A percentile compares a stretch with the other conserved stretches of the same genome.
Evolutionary conservation across 2,888 invertebrate genomes (phyloP).

Genomic region (Incurvaria masculella): DNA sequence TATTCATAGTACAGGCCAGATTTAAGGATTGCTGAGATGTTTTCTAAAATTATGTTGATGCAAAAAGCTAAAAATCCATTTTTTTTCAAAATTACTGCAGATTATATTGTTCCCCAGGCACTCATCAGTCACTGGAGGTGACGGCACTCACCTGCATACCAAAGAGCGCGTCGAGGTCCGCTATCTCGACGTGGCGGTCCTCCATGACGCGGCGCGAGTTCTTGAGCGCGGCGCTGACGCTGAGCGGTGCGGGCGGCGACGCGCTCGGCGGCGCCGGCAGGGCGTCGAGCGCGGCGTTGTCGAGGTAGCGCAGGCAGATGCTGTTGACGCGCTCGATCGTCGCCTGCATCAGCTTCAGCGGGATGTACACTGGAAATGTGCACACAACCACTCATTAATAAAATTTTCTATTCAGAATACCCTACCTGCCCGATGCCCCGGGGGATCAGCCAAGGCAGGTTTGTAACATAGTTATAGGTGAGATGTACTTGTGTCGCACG

Average conservation of each 20-base stretch:
- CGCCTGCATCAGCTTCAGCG: slow-evolving; percentile 70
- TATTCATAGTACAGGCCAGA: too few relatives aligned
- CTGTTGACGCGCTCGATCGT: slow-evolving; percentile 69
- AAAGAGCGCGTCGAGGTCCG: slow-evolving; percentile 79
- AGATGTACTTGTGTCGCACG: too few relatives aligned
- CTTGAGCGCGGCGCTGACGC: slow-evolving; percentile 69
- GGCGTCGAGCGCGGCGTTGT: slow-evolving; percentile 62
- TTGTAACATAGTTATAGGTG: background rate
- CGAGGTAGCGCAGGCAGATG: slow-evolving; percentile 66
- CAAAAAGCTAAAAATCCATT: too few relatives aligned
- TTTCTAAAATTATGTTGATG: too few relatives aligned
- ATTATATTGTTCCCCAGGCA: too few relatives aligned
- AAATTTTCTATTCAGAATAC: too few relatives aligned
- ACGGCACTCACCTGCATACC: slow-evolving; percentile 63
- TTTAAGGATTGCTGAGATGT: too few relatives aligned
- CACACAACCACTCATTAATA: slow-evolving; percentile 1
- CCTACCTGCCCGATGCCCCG: background rate
- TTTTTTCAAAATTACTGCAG: too few relatives aligned
- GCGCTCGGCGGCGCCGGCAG: slow-evolving; percentile 60
- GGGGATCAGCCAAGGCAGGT: background rate
- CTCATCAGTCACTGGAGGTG: too few relatives aligned
- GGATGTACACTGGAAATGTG: slow-evolving; percentile 63
- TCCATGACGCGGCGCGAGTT: slow-evolving; percentile 90
- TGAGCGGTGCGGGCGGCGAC: slow-evolving; percentile 44
- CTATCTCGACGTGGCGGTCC: slow-evolving; percentile 81